Base-by-base conservation (phyloP, 2,113 vertebrate genomes). In the Vimba vimba region DNA sequence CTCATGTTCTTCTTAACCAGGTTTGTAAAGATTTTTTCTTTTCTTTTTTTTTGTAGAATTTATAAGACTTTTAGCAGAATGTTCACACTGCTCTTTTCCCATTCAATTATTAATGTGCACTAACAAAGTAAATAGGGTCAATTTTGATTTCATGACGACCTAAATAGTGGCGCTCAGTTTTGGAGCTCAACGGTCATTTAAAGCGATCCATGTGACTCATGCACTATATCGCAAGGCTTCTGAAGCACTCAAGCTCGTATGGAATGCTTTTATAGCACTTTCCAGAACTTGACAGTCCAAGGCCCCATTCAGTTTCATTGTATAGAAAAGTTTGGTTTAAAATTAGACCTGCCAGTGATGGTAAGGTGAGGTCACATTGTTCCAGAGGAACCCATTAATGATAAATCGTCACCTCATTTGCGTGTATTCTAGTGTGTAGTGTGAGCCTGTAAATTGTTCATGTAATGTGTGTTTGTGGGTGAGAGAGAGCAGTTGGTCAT, bases 291-390 rank as follows among this genome's bases (percentile, higher is more conserved):
- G 77, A 60, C 21, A 23, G 19, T 30, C 55, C 5, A 21, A 60
- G 50, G 59, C 30, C 52, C 1, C 10, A 60, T 79, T 60, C 5
- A 60, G 2, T 79, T 43, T 60, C 11, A 79, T 39, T 39, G 55
- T 60, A 13, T 12, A n/a, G 55, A 79, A 79, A 36, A 74, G 21
- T 74, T 74, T 13, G 50, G 5, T 39, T 39, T 39, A 71, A 71
- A 71, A 39, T 71, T 71, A 71, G 33, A 71, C 68, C 33, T 71
- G 19, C 36, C 68, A 71, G 33, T 69, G 66, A 36, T 69, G 66
- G 19, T 39, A 43, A 25, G 6, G 33, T 36, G 27, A 27, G 78
- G 6, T 30, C n/a, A 30, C 59, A 47, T 17, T 25, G 59, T 30
- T 80, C 36, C 36, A 79, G 78, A 66, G 59, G 25, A 81, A 21